These are phyloP conservation scores for Antigone vipio DNA, from an alignment of 2,113 vertebrate genomes.

Conservation along the genomic window DNA sequence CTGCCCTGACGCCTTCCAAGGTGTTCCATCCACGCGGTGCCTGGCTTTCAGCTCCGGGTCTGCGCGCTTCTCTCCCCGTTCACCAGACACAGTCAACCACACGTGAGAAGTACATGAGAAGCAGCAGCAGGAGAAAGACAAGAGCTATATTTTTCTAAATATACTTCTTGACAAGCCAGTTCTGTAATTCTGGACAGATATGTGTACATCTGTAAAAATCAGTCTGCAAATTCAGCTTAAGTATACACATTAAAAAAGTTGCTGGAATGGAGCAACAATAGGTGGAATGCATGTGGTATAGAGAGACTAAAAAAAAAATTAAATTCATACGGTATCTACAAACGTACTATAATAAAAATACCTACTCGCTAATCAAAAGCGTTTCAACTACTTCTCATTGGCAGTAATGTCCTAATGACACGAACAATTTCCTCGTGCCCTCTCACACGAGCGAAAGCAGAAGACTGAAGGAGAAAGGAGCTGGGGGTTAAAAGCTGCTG, in stretches of 20 bases:
- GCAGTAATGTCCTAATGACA: neutral
- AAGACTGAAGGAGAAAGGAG: neutral
- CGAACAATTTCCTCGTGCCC: neutral
- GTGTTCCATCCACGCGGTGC: neutral
- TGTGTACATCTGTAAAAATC: neutral
- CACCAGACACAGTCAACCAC: neutral
- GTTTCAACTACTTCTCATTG: neutral
- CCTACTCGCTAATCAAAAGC: neutral
- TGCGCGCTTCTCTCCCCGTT: neutral
- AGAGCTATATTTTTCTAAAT: neutral
- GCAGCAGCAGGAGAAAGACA: neutral
- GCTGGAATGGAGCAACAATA: neutral
- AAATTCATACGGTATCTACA: neutral
- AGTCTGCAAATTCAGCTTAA: neutral
- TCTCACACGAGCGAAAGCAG: neutral
- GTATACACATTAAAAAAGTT: neutral
- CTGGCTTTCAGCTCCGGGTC: neutral
- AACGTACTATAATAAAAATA: neutral
- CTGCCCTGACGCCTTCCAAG: neutral
- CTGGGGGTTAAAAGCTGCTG: constrained; percentile 8
- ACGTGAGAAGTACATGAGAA: neutral
- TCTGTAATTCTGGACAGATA: neutral
- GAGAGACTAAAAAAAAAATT: neutral
- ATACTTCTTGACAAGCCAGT: neutral
- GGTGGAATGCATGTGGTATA: neutral